These are phyloP conservation scores for Falco concolor DNA, from an alignment of 2,797 vertebrate genomes.

Conservation along the genomic window DNA sequence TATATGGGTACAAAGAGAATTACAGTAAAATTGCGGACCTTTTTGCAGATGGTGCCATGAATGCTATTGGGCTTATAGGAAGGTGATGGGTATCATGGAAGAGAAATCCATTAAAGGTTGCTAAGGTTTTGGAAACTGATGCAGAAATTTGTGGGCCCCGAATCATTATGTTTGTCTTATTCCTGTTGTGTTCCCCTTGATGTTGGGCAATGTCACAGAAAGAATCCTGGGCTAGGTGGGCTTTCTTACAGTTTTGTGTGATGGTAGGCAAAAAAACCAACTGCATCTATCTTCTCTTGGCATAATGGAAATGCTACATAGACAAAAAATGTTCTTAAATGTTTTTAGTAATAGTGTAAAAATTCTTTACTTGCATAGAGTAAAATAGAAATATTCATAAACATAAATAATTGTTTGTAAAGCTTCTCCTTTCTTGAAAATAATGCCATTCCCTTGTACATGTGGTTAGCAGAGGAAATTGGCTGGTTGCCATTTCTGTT, in stretches of 20 bases:
- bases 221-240: neutral
- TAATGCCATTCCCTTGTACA: neutral
- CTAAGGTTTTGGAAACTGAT: neutral
- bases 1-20: neutral
- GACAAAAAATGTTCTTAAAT: neutral
- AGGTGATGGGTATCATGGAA: neutral
- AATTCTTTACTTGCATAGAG: neutral
- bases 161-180: neutral
- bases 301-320: neutral
- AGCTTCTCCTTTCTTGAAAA: neutral
- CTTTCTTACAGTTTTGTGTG: neutral
- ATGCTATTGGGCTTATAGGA: neutral
- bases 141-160: neutral
- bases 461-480: neutral
- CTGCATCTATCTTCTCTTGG: neutral
- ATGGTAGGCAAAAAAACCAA: neutral
- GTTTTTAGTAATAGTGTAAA: neutral
- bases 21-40: neutral
- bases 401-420: neutral
- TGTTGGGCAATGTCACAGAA: neutral
- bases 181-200: neutral
- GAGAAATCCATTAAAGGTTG: neutral
- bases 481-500: neutral
- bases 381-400: neutral
- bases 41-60: neutral